Evolutionary conservation across 2,113 vertebrate species (phyloP).

Genomic region (Myrmophylax atrothorax): DNA sequence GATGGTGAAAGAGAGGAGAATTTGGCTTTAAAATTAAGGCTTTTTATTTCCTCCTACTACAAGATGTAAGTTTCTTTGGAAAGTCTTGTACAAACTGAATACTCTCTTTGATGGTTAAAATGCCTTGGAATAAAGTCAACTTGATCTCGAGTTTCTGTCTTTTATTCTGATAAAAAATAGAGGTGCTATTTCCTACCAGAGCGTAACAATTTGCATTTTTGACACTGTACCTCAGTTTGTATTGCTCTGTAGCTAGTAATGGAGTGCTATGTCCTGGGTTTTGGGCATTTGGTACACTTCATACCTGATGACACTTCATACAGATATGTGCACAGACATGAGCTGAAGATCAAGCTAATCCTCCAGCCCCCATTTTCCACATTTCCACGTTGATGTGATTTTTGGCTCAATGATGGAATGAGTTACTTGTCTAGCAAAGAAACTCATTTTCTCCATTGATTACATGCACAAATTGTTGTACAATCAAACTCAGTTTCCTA

Average conservation of each 20-base stretch:
- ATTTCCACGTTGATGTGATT: not conserved
- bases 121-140: not conserved
- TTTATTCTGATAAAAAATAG: not conserved
- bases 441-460: not conserved
- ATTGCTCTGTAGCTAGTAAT: not conserved
- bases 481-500: not conserved
- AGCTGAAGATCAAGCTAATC: not conserved
- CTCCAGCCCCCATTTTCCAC: not conserved
- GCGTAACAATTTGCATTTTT: not conserved
- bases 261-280: not conserved
- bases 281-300: not conserved
- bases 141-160: not conserved
- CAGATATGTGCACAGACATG: not conserved
- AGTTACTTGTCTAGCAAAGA: not conserved
- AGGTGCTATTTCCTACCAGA: not conserved
- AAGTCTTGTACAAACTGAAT: not conserved
- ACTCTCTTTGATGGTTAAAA: not conserved
- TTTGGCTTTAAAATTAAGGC: not conserved
- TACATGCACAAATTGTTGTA: not conserved
- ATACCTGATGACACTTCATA: not conserved
- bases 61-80: not conserved
- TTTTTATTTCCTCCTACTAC: not conserved
- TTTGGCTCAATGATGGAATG: not conserved
- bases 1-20: not conserved
- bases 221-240: not conserved